These are phyloP conservation scores for Micronycteris hirsuta DNA, from an alignment of 2,113 vertebrate genomes.

Conservation along the genomic window DNA sequence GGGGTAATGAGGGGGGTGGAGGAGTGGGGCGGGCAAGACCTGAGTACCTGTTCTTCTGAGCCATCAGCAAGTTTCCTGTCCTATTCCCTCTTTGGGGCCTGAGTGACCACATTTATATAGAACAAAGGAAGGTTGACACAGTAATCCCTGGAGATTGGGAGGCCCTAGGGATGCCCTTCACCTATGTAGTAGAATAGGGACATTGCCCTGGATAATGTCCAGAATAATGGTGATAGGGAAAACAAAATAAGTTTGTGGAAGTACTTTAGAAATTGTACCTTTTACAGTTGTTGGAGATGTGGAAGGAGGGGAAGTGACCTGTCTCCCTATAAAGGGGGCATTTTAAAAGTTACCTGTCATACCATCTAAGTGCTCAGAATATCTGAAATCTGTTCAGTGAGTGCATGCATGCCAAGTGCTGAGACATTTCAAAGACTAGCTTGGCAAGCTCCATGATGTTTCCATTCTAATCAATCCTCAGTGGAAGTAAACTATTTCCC, in stretches of 20 bases:
- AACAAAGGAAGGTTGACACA: not conserved
- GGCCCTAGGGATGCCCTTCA: not conserved
- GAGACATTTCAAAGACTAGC: not conserved
- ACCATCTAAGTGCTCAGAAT: not conserved
- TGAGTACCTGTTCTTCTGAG: not conserved
- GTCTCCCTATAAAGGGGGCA: not conserved
- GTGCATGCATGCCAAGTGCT: not conserved
- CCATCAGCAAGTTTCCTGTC: not conserved
- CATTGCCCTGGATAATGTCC: not conserved
- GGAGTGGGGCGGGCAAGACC: not conserved
- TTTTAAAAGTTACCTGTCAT: not conserved
- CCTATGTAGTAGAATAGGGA: not conserved
- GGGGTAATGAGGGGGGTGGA: fast-evolving
- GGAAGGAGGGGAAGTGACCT: not conserved
- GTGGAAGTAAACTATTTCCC: not conserved
- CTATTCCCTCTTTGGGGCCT: not conserved
- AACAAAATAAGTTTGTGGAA: not conserved
- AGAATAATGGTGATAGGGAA: not conserved
- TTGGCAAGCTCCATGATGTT: not conserved
- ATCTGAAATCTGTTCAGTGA: not conserved
- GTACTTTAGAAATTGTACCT: not conserved
- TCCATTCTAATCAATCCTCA: not conserved
- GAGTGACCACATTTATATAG: not conserved
- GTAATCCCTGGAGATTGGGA: not conserved
- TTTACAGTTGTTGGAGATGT: not conserved